Base-by-base conservation (phyloP, 2,888 invertebrate species). In the Mythimna albipuncta region DNA sequence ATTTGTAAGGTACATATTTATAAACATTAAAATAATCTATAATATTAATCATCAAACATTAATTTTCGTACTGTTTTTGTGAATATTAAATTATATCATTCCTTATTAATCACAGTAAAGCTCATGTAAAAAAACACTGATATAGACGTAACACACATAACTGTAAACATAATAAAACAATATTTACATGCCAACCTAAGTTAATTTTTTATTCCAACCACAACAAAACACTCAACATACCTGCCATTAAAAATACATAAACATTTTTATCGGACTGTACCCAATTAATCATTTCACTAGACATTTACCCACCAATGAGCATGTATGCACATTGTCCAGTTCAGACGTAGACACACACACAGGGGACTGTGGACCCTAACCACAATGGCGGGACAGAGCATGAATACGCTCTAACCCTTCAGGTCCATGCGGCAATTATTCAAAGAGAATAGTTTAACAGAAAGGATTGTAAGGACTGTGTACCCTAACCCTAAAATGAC, bases 391-490 rank as follows among this genome's bases (percentile, higher is more conserved):
- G 94, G 93, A 93, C 93, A 93, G 91, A 91, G 92, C 94, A 94
- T 94, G 95, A 95, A 95, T 94, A 95, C 94, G 93, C 89, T 94
- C 93, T 93, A 93, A 96, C 96, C 96, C 96, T 96, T 96, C 96
- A 94, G 92, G 95, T 95, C 96, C 96, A 95, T 89, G 94, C 96
- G 94, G 95, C 96, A 96, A 96, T 96, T 96, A 96, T 96, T 96
- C 96, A 96, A 96, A 96, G 93, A 96, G 96, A 96, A 96, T 96
- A 96, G 96, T 96, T 96, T 95, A 96, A 94, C 95, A 95, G 96
- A 96, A 96, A 96, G 96, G 96, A 96, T 95, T 96, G 94, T 94
- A 91, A 94, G 94, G 91, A 93, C 91, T 91, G 83, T 72, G 66
- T 64, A 21, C 47, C 64, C 47, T 67, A 73, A 79, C 26, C 58